Evolutionary conservation across 2,797 vertebrate genomes (phyloP).

Genomic region (Acipenser oxyrinchus): DNA sequence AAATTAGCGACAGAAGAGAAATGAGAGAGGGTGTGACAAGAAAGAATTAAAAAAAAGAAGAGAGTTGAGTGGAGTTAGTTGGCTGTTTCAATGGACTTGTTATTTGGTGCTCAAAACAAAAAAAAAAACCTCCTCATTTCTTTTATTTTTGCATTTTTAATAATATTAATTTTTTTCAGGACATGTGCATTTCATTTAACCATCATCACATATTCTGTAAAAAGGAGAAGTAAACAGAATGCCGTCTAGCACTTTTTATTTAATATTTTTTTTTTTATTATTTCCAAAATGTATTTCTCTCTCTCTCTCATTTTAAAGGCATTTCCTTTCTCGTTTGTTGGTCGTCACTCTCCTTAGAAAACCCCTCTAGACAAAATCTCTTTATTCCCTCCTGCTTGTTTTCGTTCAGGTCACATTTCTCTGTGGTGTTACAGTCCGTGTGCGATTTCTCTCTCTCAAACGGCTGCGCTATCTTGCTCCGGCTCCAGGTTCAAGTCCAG

Average conservation of each 20-base stretch:
- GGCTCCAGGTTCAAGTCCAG: neutral
- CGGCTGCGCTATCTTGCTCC: constrained; percentile 32
- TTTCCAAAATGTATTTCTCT: constrained; percentile 4
- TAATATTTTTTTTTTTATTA: constrained; percentile 9
- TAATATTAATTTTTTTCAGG: too few species aligned
- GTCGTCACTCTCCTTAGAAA: constrained; percentile 33
- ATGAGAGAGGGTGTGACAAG: too few species aligned
- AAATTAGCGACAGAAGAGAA: too few species aligned
- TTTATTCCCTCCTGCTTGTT: constrained; percentile 34
- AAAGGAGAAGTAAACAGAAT: constrained; percentile 22
- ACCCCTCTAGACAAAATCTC: constrained; percentile 37
- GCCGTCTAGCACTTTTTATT: constrained; percentile 19
- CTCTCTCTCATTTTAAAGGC: constrained; percentile 16
- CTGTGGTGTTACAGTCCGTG: constrained; percentile 16
- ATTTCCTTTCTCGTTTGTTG: constrained; percentile 16
- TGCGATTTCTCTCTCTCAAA: constrained; percentile 24
- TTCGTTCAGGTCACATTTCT: constrained; percentile 21
- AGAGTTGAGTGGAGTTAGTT: too few species aligned
- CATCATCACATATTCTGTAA: too few species aligned
- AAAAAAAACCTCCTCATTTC: too few species aligned
- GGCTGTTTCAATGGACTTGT: too few species aligned
- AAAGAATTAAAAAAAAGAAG: too few species aligned
- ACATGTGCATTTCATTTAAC: too few species aligned
- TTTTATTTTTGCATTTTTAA: too few species aligned
- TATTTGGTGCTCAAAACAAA: too few species aligned